These are phyloP conservation scores for Dynastes hyllus DNA, from an alignment of 2,888 invertebrate genomes.

Conservation along the genomic window DNA sequence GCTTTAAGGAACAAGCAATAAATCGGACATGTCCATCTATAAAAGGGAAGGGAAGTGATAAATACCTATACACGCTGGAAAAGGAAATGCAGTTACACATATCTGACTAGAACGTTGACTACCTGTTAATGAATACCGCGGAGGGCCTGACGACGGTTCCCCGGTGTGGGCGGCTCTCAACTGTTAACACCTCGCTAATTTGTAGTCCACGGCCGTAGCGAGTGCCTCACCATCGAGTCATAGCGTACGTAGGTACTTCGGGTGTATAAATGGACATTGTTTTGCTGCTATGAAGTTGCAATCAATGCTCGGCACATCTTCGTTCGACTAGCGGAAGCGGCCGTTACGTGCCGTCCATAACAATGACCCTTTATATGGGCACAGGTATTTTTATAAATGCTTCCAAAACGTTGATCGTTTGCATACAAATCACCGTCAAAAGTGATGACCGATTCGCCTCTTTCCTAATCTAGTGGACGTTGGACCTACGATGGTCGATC, in stretches of 20 bases:
- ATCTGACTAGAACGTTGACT: conserved; percentile 40
- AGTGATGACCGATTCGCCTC: conserved; percentile 27
- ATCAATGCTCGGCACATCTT: conserved; percentile 70
- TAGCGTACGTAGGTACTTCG: conserved; percentile 14
- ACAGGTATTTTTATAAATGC: conserved; percentile 62
- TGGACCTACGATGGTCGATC: conserved; percentile 1
- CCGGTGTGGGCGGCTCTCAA: conserved; percentile 37
- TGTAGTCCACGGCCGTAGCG: conserved; percentile 48
- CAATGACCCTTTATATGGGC: conserved; percentile 63
- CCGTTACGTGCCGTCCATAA: conserved; percentile 66
- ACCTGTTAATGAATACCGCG: conserved; percentile 43
- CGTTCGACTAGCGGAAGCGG: conserved; percentile 68
- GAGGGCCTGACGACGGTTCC: conserved; percentile 9
- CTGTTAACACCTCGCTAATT: conserved; percentile 52
- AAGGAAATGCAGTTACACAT: conserved; percentile 46
- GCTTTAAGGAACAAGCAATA: conserved; percentile 20
- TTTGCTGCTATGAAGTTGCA: conserved; percentile 57
- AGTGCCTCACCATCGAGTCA: conserved; percentile 51
- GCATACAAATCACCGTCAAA: conserved; percentile 65
- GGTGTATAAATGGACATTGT: conserved; percentile 58
- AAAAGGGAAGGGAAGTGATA: conserved; percentile 47
- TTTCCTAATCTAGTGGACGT: conserved; percentile 24
- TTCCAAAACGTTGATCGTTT: conserved; percentile 61
- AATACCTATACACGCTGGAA: conserved; percentile 20
- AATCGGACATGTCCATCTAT: conserved; percentile 36